Percentiles rank a stretch among this genome's conserved stretches.
phyloP scores from a whole-genome alignment of 2,888 invertebrate genomes.

The Portevinia maculata region DNA sequence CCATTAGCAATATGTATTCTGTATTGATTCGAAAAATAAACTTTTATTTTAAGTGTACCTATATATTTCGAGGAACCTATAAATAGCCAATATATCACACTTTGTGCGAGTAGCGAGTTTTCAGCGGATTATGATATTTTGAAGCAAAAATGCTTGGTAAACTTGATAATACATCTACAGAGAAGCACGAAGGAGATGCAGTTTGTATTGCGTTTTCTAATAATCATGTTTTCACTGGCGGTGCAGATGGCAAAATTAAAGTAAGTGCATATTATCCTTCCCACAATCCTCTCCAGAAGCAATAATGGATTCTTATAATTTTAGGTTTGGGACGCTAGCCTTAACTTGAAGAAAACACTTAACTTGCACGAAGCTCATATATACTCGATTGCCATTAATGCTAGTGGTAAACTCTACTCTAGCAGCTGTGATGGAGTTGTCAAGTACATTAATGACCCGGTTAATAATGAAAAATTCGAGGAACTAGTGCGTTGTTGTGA shows the following conservation, averaged over 20 bases:
- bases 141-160: conserved; percentile 68
- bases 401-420: conserved; percentile 81
- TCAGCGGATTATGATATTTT: conserved; percentile 37
- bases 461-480: conserved; percentile 76
- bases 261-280: conserved; percentile 75
- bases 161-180: conserved; percentile 78
- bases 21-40: conserved; percentile 11
- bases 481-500: conserved; percentile 80
- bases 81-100: conserved; percentile 34
- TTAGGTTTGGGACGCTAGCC: conserved; percentile 81
- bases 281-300: background rate
- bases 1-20: too few species aligned
- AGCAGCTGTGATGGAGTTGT: conserved; percentile 82
- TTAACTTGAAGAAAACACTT: conserved; percentile 79
- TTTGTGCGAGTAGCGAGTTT: background rate
- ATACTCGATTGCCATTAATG: conserved; percentile 80
- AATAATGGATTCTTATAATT: background rate
- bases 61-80: conserved; percentile 53
- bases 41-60: background rate
- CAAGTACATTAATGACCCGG: conserved; percentile 80
- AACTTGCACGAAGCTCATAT: conserved; percentile 81
- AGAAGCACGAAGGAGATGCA: conserved; percentile 82
- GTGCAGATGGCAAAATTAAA: conserved; percentile 83
- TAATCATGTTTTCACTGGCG: conserved; percentile 80
- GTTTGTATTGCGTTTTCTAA: conserved; percentile 79